Base-by-base conservation (phyloP, 2,113 vertebrate genomes). In the Halichoeres trimaculatus region DNA sequence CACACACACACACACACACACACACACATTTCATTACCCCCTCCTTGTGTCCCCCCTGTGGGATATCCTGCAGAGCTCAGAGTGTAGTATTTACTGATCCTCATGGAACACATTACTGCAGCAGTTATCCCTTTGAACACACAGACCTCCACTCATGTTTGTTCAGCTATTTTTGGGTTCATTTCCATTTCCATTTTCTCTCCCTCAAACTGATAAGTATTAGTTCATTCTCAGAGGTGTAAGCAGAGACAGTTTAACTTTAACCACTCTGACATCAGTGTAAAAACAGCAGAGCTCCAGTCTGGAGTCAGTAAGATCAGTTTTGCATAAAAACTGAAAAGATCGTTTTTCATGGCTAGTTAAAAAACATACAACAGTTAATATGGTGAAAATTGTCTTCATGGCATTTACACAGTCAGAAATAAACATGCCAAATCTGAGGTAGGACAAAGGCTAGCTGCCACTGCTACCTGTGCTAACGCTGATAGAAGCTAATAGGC, bases 21-120 rank as follows among this genome's bases (percentile, higher is more conserved):
- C 47, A 60, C 71, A 69, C 64, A 62, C 76, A 70, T 50, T 61
- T 81, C 63, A 81, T 70, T 74, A 16, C 69, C 61, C 53, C 82
- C 74, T 76, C 70, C 60, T 62, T 68, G 41, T 47, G 34, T 80
- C 89, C 52, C 88, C 85, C 87, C 85, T 83, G 74, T 88, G 91
- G 93, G 91, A 93, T 92, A 91, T 92, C 91, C 91, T 90, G 71
- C 53, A 48, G 76, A 66, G 77, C 84, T 80, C 84, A 84, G 73
- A 75, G 71, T 89, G 88, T 92, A 90, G 92, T 94, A 93, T 94
- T 92, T 84, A 79, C 75, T 74, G 76, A 83, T 74, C 63, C 78
- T 85, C 53, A 83, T 82, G 85, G 74, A 90, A 86, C 76, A 78
- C 85, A 84, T 92, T 89, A 91, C 86, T 86, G 87, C 82, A 63